Evolutionary conservation across 1,140 invertebrate species (phyloP).

Genomic region (Neuroterus valhalla): DNA sequence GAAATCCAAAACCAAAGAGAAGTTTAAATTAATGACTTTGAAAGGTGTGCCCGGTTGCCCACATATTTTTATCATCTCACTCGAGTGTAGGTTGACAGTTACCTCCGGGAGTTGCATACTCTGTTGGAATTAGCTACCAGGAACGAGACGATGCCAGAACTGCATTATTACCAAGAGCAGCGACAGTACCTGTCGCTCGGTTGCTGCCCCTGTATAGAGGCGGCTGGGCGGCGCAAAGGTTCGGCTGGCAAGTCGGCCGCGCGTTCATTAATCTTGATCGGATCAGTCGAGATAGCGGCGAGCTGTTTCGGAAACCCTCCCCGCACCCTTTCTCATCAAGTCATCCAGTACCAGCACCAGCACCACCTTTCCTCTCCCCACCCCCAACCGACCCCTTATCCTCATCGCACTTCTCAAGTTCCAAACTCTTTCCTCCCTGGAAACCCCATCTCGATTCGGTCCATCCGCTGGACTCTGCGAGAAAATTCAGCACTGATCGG

Average conservation of each 20-base stretch:
- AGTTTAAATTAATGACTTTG: background rate
- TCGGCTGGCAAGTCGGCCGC: slow-evolving; percentile 69
- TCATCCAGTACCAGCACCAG: slow-evolving; percentile 35
- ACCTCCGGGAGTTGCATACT: slow-evolving; percentile 54
- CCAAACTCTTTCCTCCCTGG: slow-evolving; percentile 56
- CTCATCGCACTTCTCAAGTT: slow-evolving; percentile 47
- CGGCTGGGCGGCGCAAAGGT: slow-evolving; percentile 66
- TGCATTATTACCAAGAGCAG: slow-evolving; percentile 64
- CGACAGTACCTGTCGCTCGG: slow-evolving; percentile 67
- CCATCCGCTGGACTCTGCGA: slow-evolving; percentile 51
- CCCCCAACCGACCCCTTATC: slow-evolving; percentile 45
- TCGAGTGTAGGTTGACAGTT: slow-evolving; percentile 51
- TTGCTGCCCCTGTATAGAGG: slow-evolving; percentile 62
- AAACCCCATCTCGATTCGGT: slow-evolving; percentile 49
- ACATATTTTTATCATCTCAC: background rate
- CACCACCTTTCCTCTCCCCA: slow-evolving; percentile 37
- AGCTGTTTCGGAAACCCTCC: slow-evolving; percentile 72
- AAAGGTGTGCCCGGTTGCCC: background rate
- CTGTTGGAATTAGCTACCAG: slow-evolving; percentile 42
- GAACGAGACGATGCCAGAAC: slow-evolving; percentile 40
- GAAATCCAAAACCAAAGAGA: background rate
- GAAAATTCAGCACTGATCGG: slow-evolving; percentile 63
- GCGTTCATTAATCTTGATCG: slow-evolving; percentile 74
- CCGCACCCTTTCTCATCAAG: slow-evolving; percentile 42
- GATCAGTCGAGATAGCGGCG: slow-evolving; percentile 74